phyloP scores from a whole-genome alignment of 2,797 vertebrate species.

The Argentina silus region DNA sequence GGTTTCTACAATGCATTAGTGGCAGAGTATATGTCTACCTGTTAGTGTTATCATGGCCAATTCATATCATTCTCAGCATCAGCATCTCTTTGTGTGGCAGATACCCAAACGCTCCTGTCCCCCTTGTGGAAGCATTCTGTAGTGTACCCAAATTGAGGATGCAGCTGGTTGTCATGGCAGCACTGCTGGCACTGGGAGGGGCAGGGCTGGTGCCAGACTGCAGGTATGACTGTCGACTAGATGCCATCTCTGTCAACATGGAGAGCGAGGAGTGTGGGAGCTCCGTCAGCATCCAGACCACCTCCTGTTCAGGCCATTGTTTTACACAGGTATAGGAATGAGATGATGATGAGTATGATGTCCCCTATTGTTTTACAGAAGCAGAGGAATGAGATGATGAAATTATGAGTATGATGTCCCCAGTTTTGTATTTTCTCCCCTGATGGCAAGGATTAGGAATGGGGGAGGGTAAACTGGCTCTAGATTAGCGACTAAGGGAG shows the following conservation, averaged over 20 bases:
- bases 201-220: conserved; percentile 69
- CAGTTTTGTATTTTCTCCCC: too few relatives aligned
- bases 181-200: conserved; percentile 75
- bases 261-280: conserved; percentile 84
- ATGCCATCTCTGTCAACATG: conserved; percentile 81
- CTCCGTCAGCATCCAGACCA: conserved; percentile 80
- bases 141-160: conserved; percentile 63
- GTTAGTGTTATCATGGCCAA: too few relatives aligned
- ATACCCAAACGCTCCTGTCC: conserved; percentile 17
- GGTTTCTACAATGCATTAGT: too few relatives aligned
- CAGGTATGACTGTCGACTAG: conserved; percentile 76
- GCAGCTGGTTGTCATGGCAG: conserved; percentile 81
- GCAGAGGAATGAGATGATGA: too few relatives aligned
- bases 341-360: too few relatives aligned
- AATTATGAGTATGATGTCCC: too few relatives aligned
- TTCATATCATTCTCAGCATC: neutral
- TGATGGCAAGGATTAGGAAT: too few relatives aligned
- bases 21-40: too few relatives aligned
- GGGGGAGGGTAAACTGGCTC: too few relatives aligned
- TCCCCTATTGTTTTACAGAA: too few relatives aligned
- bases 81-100: neutral
- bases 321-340: conserved; percentile 74
- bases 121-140: conserved; percentile 41
- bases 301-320: conserved; percentile 87
- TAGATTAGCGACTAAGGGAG: too few relatives aligned